Base-by-base conservation (phyloP, 2,888 invertebrate species). In the Rhopalosiphum nymphaeae region DNA sequence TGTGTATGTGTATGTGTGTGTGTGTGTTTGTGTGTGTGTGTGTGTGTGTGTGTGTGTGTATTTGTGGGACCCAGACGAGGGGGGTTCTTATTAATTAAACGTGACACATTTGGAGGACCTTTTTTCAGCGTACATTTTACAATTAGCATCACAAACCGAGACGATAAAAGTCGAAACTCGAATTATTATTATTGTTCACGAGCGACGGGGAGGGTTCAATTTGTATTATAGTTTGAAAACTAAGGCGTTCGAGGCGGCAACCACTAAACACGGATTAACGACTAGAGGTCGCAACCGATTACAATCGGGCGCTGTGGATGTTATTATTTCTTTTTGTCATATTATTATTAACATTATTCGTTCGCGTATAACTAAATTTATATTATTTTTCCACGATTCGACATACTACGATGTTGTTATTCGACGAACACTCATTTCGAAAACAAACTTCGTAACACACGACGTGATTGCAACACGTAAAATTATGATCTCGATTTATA, bases 121-220 rank as follows among this genome's bases (percentile, higher is more conserved):
- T 94, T 94, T 94, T 94, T 87, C 53, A 29, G 36, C 36, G 26
- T 49, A 46, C 87, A n/a, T 67, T 86, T 87, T 87, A 61, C 94
- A 94, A 94, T 94, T 91, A 86, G 67, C 49, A 87, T 44, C 42
- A 89, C 53, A 56, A 94, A 86, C 49, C 10, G 91, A 84, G 89
- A 91, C 94, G 94, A 94, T 94, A 94, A 94, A 94, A 94, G 84
- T 94, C 90, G 9, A 53, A 94, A 94, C 86, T 61, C 93, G 89
- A 85, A 93, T 85, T 78, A 78, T 78, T 78, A 21, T 78, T 78
- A 36, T 78, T 90, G 93, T 88, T 89, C n/a, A 36, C 85, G n/a
- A 36, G 57, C 53, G 1, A 3, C 78, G n/a, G 57, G 44, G 29
- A 89, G 90, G 9, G 86, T 87, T 94, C 46, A n/a, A 90, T 94